Percentiles rank a stretch among this genome's conserved stretches.
Evolutionary conservation across 2,888 invertebrate genomes (phyloP).

Genomic region (Lissonota sp.): DNA sequence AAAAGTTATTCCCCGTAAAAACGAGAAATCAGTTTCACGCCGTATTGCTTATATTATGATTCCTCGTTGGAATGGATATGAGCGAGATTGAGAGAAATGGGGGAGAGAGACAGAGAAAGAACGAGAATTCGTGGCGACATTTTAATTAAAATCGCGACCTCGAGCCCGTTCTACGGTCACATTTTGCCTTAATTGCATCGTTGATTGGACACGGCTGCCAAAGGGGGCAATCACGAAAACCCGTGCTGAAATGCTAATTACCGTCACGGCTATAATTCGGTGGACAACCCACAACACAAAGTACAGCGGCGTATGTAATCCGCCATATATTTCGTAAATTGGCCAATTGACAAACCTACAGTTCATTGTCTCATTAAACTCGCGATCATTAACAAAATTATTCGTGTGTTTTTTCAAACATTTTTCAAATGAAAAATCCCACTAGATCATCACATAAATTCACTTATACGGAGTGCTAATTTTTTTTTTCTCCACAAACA

Average conservation of each 20-base stretch:
- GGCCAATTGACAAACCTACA: too few relatives aligned
- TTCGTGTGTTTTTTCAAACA: too few relatives aligned
- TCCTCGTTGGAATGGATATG: constrained; percentile 38
- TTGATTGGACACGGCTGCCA: constrained; percentile 71
- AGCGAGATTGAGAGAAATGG: too few relatives aligned
- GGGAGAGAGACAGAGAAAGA: constrained; percentile 16
- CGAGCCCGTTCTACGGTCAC: constrained; percentile 51
- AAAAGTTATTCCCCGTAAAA: constrained; percentile 19
- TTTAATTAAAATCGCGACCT: constrained; percentile 70
- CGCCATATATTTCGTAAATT: too few relatives aligned
- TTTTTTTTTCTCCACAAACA: too few relatives aligned
- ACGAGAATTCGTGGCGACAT: constrained; percentile 62
- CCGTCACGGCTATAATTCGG: constrained; percentile 62
- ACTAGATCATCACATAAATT: too few relatives aligned
- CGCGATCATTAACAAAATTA: too few relatives aligned
- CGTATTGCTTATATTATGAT: constrained; percentile 36
- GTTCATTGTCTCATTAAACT: too few relatives aligned
- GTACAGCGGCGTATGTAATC: too few relatives aligned
- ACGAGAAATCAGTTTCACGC: constrained; percentile 22
- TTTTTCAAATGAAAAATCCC: too few relatives aligned
- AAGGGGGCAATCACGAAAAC: constrained; percentile 65
- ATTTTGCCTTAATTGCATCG: constrained; percentile 70
- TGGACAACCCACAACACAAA: too few relatives aligned
- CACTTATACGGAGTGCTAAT: too few relatives aligned
- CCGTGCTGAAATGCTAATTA: constrained; percentile 60